Evolutionary conservation across 2,113 vertebrate species (phyloP).

Genomic region (Dolichotis patagonum): DNA sequence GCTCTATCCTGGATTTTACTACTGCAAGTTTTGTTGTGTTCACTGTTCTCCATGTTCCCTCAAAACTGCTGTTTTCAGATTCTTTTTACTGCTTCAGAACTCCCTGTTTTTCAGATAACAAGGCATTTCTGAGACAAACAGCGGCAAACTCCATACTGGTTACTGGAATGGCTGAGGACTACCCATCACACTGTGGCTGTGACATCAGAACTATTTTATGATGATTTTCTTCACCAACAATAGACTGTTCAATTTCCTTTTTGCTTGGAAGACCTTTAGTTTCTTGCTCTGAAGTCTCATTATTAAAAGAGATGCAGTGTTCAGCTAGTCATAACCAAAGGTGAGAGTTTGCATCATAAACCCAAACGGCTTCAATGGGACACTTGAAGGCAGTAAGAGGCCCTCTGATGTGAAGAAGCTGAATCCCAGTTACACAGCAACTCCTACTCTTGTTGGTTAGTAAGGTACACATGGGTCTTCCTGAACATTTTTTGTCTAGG

Average conservation of each 20-base stretch:
- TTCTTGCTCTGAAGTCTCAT: slow-evolving; percentile 98
- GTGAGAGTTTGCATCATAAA: slow-evolving; percentile 97
- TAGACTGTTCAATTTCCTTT: slow-evolving; percentile 98
- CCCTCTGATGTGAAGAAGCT: slow-evolving; percentile 95
- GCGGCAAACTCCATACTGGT: slow-evolving; percentile 99
- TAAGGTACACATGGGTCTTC: slow-evolving; percentile 96
- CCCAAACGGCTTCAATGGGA: slow-evolving; percentile 97
- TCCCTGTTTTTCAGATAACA: slow-evolving; percentile 93
- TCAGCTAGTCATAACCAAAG: slow-evolving; percentile 97
- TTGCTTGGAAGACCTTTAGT: slow-evolving; percentile 98
- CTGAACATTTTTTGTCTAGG: slow-evolving; percentile 94
- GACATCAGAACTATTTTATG: slow-evolving; percentile 98
- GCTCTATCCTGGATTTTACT: no score
- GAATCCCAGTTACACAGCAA: slow-evolving; percentile 98
- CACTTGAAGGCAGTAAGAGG: slow-evolving; percentile 97
- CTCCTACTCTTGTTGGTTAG: slow-evolving; percentile 96
- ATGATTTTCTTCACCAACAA: slow-evolving; percentile 97
- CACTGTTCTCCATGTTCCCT: slow-evolving; percentile 91
- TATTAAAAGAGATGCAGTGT: slow-evolving; percentile 98
- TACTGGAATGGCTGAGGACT: slow-evolving; percentile 97
- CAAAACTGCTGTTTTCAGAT: slow-evolving; percentile 92
- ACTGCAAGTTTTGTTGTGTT: slow-evolving; percentile 85
- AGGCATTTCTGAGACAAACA: slow-evolving; percentile 96
- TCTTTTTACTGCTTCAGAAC: slow-evolving; percentile 93
- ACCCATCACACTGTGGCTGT: slow-evolving; percentile 97